A percentile compares a stretch with the other conserved stretches of the same genome.
Conservation (phyloP, 2,113 vertebrate genomes). For the Chloropsis hardwickii region DNA sequence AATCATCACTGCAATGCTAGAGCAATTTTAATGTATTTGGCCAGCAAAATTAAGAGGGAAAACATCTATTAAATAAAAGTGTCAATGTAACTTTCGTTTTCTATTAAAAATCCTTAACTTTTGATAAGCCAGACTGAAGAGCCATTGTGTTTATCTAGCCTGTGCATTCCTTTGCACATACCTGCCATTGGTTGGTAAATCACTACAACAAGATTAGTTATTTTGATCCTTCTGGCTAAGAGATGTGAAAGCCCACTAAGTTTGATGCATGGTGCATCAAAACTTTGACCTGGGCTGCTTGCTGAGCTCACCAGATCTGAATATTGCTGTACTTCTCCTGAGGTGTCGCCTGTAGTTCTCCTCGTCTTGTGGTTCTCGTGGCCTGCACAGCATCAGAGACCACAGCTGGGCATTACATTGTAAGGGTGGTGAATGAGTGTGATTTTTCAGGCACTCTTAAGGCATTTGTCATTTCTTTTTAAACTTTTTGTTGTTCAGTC, state of each 20-base stretch:
- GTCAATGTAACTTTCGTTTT: background rate
- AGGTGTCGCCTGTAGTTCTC: background rate
- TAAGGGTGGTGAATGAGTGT: background rate
- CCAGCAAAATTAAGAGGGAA: background rate
- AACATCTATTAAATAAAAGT: background rate
- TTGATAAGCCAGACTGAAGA: background rate
- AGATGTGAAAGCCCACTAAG: background rate
- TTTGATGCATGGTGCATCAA: background rate
- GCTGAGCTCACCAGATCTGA: background rate
- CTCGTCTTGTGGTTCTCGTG: background rate
- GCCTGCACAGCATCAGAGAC: background rate
- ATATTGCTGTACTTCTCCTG: background rate
- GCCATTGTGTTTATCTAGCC: background rate
- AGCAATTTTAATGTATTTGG: background rate
- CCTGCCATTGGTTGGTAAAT: background rate
- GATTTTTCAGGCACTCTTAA: background rate
- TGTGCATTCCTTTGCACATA: background rate
- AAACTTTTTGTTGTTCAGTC: background rate
- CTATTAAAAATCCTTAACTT: background rate
- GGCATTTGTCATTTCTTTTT: background rate
- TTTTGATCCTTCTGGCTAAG: background rate
- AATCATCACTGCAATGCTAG: background rate
- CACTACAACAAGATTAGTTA: background rate
- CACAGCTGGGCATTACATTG: background rate
- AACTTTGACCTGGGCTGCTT: background rate